Evolutionary conservation across 2,888 invertebrate species (phyloP).

Genomic region (Tachina grossa): DNA sequence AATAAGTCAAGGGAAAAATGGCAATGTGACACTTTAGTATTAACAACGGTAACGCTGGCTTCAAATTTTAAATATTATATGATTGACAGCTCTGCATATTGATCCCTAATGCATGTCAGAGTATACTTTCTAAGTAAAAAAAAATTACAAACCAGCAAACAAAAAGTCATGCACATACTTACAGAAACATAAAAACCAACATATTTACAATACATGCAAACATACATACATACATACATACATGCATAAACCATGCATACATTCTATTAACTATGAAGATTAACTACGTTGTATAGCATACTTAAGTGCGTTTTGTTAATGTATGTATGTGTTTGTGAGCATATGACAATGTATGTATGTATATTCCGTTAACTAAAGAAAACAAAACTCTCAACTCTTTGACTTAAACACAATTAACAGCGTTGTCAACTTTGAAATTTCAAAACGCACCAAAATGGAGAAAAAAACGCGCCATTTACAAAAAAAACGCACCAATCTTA

Average conservation of each 20-base stretch:
- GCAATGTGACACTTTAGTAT: no score
- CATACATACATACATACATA: no score
- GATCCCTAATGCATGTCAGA: not conserved
- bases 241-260: not conserved
- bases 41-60: no score
- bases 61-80: not conserved
- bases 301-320: slow-evolving; percentile 21
- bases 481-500: no score
- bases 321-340: not conserved
- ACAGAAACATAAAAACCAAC: not conserved
- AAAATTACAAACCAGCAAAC: slow-evolving; percentile 12
- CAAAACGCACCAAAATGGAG: no score
- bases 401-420: slow-evolving; percentile 17
- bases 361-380: slow-evolving; percentile 37
- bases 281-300: slow-evolving; percentile 32
- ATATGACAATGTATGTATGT: slow-evolving; percentile 32
- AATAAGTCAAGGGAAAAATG: no score
- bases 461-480: no score
- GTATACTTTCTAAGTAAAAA: slow-evolving; percentile 2
- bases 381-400: slow-evolving; percentile 42
- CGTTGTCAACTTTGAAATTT: no score
- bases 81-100: slow-evolving; percentile 5
- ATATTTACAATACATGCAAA: no score
- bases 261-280: slow-evolving; percentile 19
- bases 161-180: not conserved